Evolutionary conservation across 2,797 vertebrate species (phyloP).

Genomic region (Adelosebastes latens): DNA sequence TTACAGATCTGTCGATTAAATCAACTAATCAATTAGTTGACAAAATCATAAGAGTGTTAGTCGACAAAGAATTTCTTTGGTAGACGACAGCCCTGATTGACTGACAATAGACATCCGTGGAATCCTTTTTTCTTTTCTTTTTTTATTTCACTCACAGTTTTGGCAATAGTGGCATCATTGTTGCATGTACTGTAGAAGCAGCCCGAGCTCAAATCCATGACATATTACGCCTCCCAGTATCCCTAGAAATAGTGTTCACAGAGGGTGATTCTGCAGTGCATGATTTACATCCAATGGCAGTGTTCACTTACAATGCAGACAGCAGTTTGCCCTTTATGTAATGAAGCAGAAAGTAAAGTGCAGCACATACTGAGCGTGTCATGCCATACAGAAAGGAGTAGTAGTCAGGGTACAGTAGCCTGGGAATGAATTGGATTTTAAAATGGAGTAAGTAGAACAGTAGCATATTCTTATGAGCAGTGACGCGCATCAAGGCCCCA

Average conservation of each 20-base stretch:
- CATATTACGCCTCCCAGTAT: background rate
- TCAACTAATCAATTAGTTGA: too few relatives aligned
- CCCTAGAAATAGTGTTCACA: background rate
- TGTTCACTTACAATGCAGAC: background rate
- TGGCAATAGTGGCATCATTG: background rate
- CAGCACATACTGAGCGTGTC: background rate
- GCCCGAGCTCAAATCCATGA: background rate
- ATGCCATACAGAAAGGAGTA: background rate
- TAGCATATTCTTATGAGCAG: background rate
- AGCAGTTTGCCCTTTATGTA: background rate
- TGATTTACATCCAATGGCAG: background rate
- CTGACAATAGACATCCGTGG: background rate
- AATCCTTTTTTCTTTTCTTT: background rate
- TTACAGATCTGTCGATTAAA: too few relatives aligned
- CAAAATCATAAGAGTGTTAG: too few relatives aligned
- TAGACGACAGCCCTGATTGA: background rate
- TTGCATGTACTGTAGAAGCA: background rate
- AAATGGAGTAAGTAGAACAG: background rate
- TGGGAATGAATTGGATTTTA: background rate
- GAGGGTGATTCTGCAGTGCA: background rate
- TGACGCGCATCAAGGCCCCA: background rate
- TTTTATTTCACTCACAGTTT: background rate
- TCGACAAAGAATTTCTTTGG: too few relatives aligned
- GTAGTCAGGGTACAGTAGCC: background rate
- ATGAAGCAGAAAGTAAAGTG: constrained; percentile 1